Conservation (phyloP, 2,888 invertebrate genomes). For the Furcula furcula region DNA sequence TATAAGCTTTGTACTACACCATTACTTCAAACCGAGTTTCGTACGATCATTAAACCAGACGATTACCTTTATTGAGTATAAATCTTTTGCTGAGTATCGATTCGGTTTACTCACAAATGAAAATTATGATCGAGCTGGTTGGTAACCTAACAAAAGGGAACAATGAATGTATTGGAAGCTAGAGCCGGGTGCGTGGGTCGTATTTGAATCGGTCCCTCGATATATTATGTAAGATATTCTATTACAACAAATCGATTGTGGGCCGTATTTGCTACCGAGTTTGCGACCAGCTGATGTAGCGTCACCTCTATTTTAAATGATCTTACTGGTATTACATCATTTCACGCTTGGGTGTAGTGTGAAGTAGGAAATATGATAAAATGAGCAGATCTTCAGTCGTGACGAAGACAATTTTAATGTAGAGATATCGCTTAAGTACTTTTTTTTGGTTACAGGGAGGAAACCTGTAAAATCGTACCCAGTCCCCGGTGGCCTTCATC, state of each 20-base stretch:
- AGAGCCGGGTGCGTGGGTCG: conserved; percentile 54
- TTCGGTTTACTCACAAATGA: conserved; percentile 13
- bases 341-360: conserved; percentile 19
- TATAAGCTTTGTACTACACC: too few relatives aligned
- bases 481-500: too few relatives aligned
- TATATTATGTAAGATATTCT: conserved; percentile 43
- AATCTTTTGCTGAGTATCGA: conserved; percentile 15
- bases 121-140: conserved; percentile 18
- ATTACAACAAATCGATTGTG: conserved; percentile 39
- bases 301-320: conserved; percentile 62
- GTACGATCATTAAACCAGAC: neutral
- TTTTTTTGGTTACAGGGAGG: too few relatives aligned
- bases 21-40: too few relatives aligned
- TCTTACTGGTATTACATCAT: conserved; percentile 36
- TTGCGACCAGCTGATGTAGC: conserved; percentile 33
- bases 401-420: too few relatives aligned
- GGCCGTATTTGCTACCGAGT: conserved; percentile 36
- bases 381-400: too few relatives aligned
- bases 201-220: conserved; percentile 44
- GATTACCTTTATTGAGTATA: conserved; percentile 1
- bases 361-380: neutral
- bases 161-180: conserved; percentile 25
- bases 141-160: conserved; percentile 28
- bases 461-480: too few relatives aligned
- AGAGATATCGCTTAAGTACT: too few relatives aligned